These are phyloP conservation scores for Macroramphosus scolopax DNA, from an alignment of 2,797 vertebrate species.

Conservation along the genomic window DNA sequence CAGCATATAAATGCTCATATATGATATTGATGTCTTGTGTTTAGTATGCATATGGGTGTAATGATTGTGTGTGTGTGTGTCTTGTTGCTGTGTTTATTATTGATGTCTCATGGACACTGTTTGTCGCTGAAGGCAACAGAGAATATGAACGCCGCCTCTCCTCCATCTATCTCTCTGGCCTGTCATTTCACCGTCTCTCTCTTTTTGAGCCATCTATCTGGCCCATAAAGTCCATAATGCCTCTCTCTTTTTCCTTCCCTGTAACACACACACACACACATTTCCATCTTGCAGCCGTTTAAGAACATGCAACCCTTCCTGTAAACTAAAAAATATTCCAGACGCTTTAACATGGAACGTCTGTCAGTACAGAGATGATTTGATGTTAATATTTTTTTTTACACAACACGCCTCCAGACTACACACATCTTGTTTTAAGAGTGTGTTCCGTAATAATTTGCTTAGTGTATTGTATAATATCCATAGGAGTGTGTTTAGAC, in stretches of 20 bases:
- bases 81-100: slow-evolving; percentile 81
- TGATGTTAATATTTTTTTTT: too few relatives aligned
- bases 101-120: slow-evolving; percentile 77
- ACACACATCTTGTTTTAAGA: too few relatives aligned
- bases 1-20: slow-evolving; percentile 83
- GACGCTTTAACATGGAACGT: too few relatives aligned
- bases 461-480: too few relatives aligned
- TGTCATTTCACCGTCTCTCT: slow-evolving; percentile 65
- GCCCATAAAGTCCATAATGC: slow-evolving; percentile 43
- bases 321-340: too few relatives aligned
- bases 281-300: slow-evolving; percentile 5
- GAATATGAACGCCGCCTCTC: slow-evolving; percentile 75
- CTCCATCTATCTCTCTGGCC: slow-evolving; percentile 77
- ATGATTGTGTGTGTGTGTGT: slow-evolving; percentile 48
- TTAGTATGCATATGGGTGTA: slow-evolving; percentile 66
- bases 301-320: slow-evolving; percentile 14
- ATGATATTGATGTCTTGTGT: slow-evolving; percentile 75
- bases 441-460: too few relatives aligned
- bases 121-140: slow-evolving; percentile 77
- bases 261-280: slow-evolving; percentile 14
- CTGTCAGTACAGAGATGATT: too few relatives aligned
- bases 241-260: neutral
- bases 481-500: too few relatives aligned
- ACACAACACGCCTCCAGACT: too few relatives aligned
- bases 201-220: slow-evolving; percentile 58